A percentile compares a stretch with the other conserved stretches of the same genome.
These are phyloP conservation scores for Aphrophora alni DNA, from an alignment of 2,888 invertebrate genomes.

Conservation along the genomic window DNA sequence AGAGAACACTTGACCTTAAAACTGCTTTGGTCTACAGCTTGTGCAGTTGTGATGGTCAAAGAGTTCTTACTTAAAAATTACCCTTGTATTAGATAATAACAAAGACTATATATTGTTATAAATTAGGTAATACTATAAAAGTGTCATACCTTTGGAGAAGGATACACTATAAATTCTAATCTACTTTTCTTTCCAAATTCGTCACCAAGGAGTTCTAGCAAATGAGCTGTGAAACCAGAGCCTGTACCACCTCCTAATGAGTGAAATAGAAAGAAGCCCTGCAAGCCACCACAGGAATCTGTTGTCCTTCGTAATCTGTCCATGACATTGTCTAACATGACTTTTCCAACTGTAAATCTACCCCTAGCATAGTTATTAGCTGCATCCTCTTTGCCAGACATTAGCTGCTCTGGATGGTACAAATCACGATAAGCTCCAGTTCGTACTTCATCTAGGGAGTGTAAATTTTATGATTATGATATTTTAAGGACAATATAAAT, in stretches of 20 bases:
- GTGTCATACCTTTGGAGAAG: slow-evolving; percentile 55
- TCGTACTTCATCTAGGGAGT: slow-evolving; percentile 44
- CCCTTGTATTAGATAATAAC: slow-evolving; percentile 57
- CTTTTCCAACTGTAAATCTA: slow-evolving; percentile 76
- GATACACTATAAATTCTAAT: slow-evolving; percentile 55
- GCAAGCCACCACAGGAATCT: slow-evolving; percentile 68
- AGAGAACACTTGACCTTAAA: too few species aligned
- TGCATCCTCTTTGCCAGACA: slow-evolving; percentile 64
- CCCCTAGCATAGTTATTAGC: slow-evolving; percentile 86
- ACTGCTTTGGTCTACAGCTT: too few species aligned
- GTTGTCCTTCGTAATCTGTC: slow-evolving; percentile 71
- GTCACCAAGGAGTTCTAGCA: slow-evolving; percentile 31
- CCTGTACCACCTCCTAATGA: slow-evolving; percentile 79
- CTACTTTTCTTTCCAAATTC: slow-evolving; percentile 65
- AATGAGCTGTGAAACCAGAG: slow-evolving; percentile 71
- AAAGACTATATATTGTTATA: too few species aligned
- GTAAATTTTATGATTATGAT: neutral
- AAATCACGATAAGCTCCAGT: slow-evolving; percentile 43
- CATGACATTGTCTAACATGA: slow-evolving; percentile 74
- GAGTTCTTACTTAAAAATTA: too few species aligned
- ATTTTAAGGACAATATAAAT: slow-evolving; percentile 47
- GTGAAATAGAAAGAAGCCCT: slow-evolving; percentile 62
- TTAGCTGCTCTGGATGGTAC: slow-evolving; percentile 46
- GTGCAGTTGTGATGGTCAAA: too few species aligned
- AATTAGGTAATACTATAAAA: too few species aligned